Base-by-base conservation (phyloP, 2,113 vertebrate species). In the Apus apus region DNA sequence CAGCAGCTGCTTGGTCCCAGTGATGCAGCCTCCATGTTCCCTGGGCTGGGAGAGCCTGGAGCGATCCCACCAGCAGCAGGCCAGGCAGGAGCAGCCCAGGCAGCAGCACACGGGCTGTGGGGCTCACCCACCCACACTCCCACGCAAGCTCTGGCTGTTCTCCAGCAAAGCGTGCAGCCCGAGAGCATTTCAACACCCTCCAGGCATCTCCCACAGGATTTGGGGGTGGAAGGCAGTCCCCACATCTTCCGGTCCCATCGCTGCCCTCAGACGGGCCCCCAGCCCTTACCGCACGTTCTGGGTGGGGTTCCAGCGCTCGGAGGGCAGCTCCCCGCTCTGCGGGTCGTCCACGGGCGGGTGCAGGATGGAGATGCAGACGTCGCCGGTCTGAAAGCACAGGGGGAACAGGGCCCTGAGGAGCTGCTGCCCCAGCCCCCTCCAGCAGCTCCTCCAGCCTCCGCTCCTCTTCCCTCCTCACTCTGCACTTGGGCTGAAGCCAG, bases 221-320 rank as follows among this genome's bases (percentile, higher is more conserved):
- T 26, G 13, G 60, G 60, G 86, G 51, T 6, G 4, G 62, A 27
- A 64, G 16, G 15, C 27, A 6, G 7, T 11, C 15, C 43, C 29
- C 13, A 43, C 46, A 25, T 1, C 23, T n/a, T 56, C 43, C 65
- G 11, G 40, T 43, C 51, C 54, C 90, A 14, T 1, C 22, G 51
- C 68, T 57, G 56, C 45, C 77, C 30, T 43, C 40, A 43, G 40
- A 27, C 23, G 9, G 12, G 13, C 25, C 51, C 53, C 17, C 48
- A 13, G 73, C 17, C 21, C 98, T 95, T 97, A 99, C 99, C 99
- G 98, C 97, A 99, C 99, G 8, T 99, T 99, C 98, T 99, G 99
- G 4, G 99, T 99, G 61, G 99, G 99, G 93, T 99, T 99, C 99
- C 99, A 99, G 90, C 99, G 98, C 97, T 99, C 99, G 0, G 99